Base-by-base conservation (phyloP, 2,797 vertebrate species). In the Melanogrammus aeglefinus region DNA sequence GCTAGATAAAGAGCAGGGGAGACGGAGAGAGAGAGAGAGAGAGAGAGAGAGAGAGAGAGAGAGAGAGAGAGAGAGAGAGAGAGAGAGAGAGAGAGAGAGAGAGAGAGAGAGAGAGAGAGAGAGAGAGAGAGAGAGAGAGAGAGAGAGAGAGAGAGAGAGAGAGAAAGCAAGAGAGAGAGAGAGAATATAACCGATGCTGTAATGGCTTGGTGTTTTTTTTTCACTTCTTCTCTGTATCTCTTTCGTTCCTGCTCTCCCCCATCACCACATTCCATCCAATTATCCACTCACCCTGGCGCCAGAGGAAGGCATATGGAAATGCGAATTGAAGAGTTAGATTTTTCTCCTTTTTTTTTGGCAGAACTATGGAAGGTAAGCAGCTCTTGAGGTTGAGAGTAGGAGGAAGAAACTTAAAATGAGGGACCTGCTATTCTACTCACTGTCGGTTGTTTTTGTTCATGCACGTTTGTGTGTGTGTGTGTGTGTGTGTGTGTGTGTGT, bases 231-330 rank as follows among this genome's bases (percentile, higher is more conserved):
- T 92, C 90, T 90, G 89, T 92, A 88, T 93, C 92, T 90, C 88
- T 91, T 91, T 93, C 93, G 89, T 89, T 90, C 87, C 86, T 90
- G 88, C 93, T 93, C 88, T 92, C 91, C 88, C 47, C 91, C 90
- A 86, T 92, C 90, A 93, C 92, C 91, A 90, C 92, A 93, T 94
- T 94, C 92, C 92, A 93, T 91, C 92, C 91, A 95, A 95, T 95
- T 94, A 95, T 94, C 94, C 93, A 93, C 94, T 94, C 93, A 94
- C 89, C 86, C 88, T 91, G 92, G 91, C 91, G 91, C 94, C 93
- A 93, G 91, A 93, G 91, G 89, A 92, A 93, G 92, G 93, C 47
- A 92, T 94, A 94, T 94, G 93, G 93, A 95, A 94, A 95, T 95
- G 93, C 94, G 94, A 94, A 95, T 93, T 92, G 92, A 88, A 88